A percentile compares a stretch with the other conserved stretches of the same genome.
Conservation (phyloP, 2,888 invertebrate genomes). For the Drosophila longiperda region DNA sequence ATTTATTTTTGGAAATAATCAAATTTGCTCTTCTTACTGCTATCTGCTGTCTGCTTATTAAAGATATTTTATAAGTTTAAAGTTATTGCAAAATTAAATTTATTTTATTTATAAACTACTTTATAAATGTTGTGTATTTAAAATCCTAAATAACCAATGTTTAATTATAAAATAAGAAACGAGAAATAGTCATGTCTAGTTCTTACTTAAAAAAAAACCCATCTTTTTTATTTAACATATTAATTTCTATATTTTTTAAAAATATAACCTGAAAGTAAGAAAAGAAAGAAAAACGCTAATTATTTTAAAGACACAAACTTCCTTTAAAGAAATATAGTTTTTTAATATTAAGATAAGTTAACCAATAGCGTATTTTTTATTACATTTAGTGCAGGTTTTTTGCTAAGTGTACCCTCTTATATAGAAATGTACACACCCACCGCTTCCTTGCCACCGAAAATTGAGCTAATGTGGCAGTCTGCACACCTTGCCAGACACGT, state of each 20-base stretch:
- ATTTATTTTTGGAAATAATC: too few relatives aligned
- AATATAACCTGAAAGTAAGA: not conserved
- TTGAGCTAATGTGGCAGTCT: constrained; percentile 57
- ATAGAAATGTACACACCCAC: not conserved
- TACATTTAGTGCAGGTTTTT: not conserved
- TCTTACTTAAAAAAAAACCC: fast-evolving
- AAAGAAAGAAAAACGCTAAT: not conserved
- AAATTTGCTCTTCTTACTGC: not conserved
- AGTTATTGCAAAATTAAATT: too few relatives aligned
- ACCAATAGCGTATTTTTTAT: too few relatives aligned
- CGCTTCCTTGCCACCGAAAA: constrained; percentile 1
- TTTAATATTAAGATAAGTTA: not conserved
- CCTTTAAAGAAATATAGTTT: not conserved
- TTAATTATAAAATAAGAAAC: not conserved
- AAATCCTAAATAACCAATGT: not conserved
- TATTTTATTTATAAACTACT: not conserved
- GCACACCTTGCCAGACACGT: constrained; percentile 61
- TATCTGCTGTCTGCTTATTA: too few relatives aligned
- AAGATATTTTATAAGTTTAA: too few relatives aligned
- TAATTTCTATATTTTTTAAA: fast-evolving
- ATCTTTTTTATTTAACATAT: not conserved
- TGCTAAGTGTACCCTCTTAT: not conserved
- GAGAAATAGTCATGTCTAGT: not conserved
- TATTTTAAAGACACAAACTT: not conserved
- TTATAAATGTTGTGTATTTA: not conserved